Evolutionary conservation across 2,888 invertebrate species (phyloP), one percentile per base, ranked within the genome.

Genomic region (Cerastis leucographa): DNA sequence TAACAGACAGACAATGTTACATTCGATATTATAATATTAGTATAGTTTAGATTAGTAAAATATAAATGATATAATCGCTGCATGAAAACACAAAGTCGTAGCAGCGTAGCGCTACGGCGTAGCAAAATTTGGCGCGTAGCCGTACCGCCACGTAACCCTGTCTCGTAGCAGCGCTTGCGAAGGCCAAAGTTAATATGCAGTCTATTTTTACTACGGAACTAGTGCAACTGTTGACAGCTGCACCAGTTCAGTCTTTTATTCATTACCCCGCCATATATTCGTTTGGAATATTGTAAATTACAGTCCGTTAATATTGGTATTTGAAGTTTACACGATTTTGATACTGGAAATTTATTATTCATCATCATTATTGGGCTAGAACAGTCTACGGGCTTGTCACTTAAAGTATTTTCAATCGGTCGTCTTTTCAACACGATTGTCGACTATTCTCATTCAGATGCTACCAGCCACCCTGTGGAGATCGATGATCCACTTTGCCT

Each of bases 221-320:
- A 9, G 6, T 46, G 11, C 64, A 71, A 29, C 71, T 79, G 56
- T 19, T 14, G 25, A 54, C n/a, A 64, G n/a, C 42, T 64, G 42
- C 42, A 64, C n/a, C 14, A 42, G 2, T n/a, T 64, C 6, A 44
- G 5, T n/a, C 14, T 40, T 7, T 51, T 49, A 5, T 61, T 74
- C 25, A 64, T 25, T 4, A 11, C 14, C 9, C 46, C 4, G 35
- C 12, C 11, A 29, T 56, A 19, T 40, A 46, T 17, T 29, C 0
- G 8, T 65, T 54, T 46, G 7, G 29, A 56, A 49, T 56, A 71
- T 77, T 70, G 12, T 44, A 25, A 51, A 2, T 35, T 35, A 35
- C 19, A 14, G 11, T 35, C 22, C 12, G 22, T 61, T 74, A 22
- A 42, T 40, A 42, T 29, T 17, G 8, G 7, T n/a, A 42, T 74